These are phyloP conservation scores for Atopsyche davidsoni DNA, from an alignment of 1,140 invertebrate genomes.

Conservation along the genomic window DNA sequence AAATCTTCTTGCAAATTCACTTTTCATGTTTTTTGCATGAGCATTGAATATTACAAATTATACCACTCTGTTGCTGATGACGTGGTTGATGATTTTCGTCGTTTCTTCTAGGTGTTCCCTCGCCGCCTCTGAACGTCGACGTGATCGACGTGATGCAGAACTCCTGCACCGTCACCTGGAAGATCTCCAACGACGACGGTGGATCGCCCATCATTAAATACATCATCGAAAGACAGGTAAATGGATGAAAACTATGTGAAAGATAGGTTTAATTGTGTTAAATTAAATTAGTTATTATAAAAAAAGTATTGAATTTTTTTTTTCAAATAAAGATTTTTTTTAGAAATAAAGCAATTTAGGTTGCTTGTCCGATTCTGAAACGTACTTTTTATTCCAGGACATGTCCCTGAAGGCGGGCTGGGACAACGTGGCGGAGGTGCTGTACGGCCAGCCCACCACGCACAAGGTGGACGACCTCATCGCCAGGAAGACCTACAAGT, in stretches of 20 bases:
- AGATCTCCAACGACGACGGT: conserved; percentile 88
- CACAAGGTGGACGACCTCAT: conserved; percentile 84
- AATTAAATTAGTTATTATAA: background rate
- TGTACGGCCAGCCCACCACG: conserved; percentile 56
- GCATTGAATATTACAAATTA: no score
- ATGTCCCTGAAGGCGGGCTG: conserved; percentile 63
- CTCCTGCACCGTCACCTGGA: conserved; percentile 88
- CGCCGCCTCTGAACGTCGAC: conserved; percentile 80
- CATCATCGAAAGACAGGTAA: conserved; percentile 92
- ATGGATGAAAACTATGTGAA: no score
- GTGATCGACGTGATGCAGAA: conserved; percentile 89
- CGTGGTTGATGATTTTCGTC: no score
- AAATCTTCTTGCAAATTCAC: no score
- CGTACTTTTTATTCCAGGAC: conserved; percentile 37
- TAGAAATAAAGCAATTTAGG: no score
- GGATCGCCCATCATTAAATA: conserved; percentile 87
- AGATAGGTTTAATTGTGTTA: background rate
- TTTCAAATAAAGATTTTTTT: no score
- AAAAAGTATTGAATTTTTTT: no score
- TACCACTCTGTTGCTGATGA: no score
- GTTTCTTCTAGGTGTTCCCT: conserved; percentile 88
- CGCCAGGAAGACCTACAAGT: conserved; percentile 88
- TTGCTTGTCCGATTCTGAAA: no score
- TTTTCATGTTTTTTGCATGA: no score
- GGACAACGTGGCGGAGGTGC: conserved; percentile 74